These are phyloP conservation scores for Leistus spinibarbis DNA, from an alignment of 2,888 invertebrate genomes.

Conservation along the genomic window DNA sequence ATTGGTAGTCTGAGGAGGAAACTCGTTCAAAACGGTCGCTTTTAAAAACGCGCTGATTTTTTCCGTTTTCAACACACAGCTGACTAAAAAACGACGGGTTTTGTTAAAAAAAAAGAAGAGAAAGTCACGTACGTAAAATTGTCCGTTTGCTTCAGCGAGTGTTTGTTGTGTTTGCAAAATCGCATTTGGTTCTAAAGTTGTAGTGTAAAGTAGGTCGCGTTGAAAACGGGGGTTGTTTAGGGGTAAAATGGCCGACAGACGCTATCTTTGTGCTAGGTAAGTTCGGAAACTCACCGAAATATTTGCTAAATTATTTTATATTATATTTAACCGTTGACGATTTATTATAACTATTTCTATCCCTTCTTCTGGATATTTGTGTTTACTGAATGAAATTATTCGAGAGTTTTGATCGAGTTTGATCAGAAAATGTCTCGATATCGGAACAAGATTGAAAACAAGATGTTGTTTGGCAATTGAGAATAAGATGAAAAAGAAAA, in stretches of 20 bases:
- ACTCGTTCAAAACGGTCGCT: constrained; percentile 30
- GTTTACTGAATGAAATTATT: no score
- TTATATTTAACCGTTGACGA: not conserved
- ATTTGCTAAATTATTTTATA: not conserved
- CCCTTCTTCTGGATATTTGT: no score
- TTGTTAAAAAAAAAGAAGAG: constrained; percentile 28
- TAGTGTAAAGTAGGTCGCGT: not conserved
- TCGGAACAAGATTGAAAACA: no score
- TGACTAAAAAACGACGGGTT: not conserved
- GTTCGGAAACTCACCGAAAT: not conserved
- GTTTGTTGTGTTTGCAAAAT: constrained; percentile 11
- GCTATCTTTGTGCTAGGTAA: constrained; percentile 29
- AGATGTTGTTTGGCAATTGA: no score
- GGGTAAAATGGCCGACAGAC: constrained; percentile 16
- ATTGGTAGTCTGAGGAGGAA: constrained; percentile 18
- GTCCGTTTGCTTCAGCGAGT: constrained; percentile 1
- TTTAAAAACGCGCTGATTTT: constrained; percentile 6
- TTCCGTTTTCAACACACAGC: not conserved
- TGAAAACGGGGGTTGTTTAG: not conserved
- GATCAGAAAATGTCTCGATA: no score
- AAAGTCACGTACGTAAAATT: constrained; percentile 21
- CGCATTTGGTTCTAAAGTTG: constrained; percentile 2
- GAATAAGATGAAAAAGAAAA: no score
- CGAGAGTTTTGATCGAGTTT: no score
- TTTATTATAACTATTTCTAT: no score